phyloP scores from a whole-genome alignment of 1,140 invertebrate genomes.

The Dendrolimus punctatus region DNA sequence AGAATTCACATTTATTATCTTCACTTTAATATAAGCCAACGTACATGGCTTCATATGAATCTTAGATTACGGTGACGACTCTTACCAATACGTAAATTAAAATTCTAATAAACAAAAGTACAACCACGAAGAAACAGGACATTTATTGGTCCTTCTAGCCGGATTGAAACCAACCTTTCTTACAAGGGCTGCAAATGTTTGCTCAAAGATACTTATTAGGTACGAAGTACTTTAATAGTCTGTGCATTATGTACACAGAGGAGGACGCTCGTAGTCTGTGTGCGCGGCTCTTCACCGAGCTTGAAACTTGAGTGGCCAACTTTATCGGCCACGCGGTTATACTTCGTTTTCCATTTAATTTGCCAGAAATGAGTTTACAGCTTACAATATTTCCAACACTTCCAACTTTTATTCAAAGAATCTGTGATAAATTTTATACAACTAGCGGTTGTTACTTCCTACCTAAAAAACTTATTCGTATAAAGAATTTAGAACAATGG shows the following conservation, averaged over 20 bases:
- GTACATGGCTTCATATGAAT: too few species aligned
- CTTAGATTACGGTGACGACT: too few species aligned
- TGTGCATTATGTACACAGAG: conserved; percentile 27
- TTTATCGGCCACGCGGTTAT: conserved; percentile 50
- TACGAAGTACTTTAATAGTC: conserved; percentile 13
- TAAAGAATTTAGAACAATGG: conserved; percentile 25
- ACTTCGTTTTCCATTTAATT: conserved; percentile 70
- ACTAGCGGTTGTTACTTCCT: conserved; percentile 26
- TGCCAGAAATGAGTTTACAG: conserved; percentile 55
- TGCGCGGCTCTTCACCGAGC: conserved; percentile 33
- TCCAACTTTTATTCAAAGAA: conserved; percentile 43
- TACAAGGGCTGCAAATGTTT: too few species aligned
- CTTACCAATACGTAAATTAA: too few species aligned
- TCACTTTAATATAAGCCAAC: too few species aligned
- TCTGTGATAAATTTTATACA: conserved; percentile 62
- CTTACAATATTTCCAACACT: conserved; percentile 66
- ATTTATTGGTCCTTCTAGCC: too few species aligned
- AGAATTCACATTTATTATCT: too few species aligned
- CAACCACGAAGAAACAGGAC: too few species aligned
- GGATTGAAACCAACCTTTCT: too few species aligned
- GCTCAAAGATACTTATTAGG: not conserved
- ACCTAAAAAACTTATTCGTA: conserved; percentile 29
- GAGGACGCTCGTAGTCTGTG: conserved; percentile 25
- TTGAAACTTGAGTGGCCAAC: conserved; percentile 62
- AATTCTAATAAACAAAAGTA: too few species aligned